Base-by-base conservation (phyloP, 1,140 invertebrate genomes). In the Galleria mellonella region DNA sequence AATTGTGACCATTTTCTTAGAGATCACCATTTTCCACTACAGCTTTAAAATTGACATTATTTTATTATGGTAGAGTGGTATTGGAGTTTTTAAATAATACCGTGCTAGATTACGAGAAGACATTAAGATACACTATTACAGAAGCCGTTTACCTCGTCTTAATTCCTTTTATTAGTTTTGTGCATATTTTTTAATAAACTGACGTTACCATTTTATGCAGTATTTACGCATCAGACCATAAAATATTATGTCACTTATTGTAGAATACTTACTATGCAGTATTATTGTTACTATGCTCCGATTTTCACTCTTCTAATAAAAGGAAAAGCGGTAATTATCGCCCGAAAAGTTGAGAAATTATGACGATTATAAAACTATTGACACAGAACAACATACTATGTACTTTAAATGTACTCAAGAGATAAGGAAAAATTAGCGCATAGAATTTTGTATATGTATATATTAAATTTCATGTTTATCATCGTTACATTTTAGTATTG, bases 141-240 rank as follows among this genome's bases (percentile, higher is more conserved):
- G 29, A 49, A 39, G 32, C 49, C 49, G 37, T 51, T 48, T 51
- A 55, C 38, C 43, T 51, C 50, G 40, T 32, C 28, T 47, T 8
- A 47, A 54, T 50, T 59, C 54, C 55, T 66, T 56, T 37, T 50
- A 59, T 60, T 65, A 51, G 47, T 47, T 55, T 29, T 54, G 53
- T 64, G 51, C 33, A 55, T 32, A 42, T 51, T 29, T 51, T 47
- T 60, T 71, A 63, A 51, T 51, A 58, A 55, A 54, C 42, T 13
- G 11, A 49, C 51, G 61, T 64, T 64, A 64, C 56, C 61, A 64
- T 64, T 60, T 56, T 50, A n/a, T 47, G 47, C 50, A 61, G 36
- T 59, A 51, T 55, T 54, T 62, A 40, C 52, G 47, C 35, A 52
- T 55, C 42, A 59, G 33, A 48, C 37, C 47, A 17, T 46, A 39